Evolutionary conservation across 2,113 vertebrate genomes (phyloP).

Genomic region (Alethe castanea): DNA sequence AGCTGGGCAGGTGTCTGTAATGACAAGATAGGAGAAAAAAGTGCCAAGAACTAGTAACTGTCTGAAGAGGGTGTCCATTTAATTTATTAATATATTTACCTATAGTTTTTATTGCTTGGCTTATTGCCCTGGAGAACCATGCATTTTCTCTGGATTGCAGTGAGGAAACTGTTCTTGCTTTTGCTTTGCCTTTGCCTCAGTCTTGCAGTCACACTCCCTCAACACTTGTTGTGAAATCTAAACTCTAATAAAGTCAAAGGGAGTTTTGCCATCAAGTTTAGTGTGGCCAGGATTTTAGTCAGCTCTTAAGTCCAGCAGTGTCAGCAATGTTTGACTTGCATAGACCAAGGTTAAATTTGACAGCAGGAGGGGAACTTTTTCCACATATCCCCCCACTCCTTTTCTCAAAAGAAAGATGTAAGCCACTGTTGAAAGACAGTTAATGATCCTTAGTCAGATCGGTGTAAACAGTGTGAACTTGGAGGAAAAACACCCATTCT

Average conservation of each 20-base stretch:
- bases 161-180: background rate
- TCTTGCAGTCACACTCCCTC: background rate
- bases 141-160: background rate
- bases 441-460: background rate
- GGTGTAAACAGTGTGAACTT: background rate
- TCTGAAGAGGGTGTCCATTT: background rate
- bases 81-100: background rate
- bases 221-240: slow-evolving; percentile 26
- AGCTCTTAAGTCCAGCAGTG: background rate
- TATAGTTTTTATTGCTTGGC: background rate
- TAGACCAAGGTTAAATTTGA: background rate
- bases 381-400: background rate
- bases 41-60: background rate
- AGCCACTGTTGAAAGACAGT: background rate
- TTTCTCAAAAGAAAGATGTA: background rate
- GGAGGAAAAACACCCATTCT: background rate
- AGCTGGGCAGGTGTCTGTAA: background rate
- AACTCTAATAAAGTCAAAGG: background rate
- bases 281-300: background rate
- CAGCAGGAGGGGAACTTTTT: background rate
- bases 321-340: background rate
- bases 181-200: slow-evolving; percentile 41
- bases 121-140: background rate
- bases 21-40: background rate
- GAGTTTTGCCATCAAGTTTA: slow-evolving; percentile 4